Evolutionary conservation across 2,113 vertebrate genomes (phyloP).

Genomic region (Psammodynastes pulverulentus): DNA sequence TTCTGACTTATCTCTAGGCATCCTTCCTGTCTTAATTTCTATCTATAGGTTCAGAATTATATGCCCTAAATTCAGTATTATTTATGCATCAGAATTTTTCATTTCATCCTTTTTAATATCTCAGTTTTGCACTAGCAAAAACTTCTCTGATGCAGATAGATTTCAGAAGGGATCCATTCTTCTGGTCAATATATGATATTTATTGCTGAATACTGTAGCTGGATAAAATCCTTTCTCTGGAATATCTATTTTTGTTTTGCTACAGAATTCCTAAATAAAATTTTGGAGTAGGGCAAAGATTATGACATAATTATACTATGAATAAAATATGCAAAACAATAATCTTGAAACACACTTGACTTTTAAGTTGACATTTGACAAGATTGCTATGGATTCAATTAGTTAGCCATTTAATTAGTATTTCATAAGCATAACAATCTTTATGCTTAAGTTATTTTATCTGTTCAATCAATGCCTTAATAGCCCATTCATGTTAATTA

Average conservation of each 20-base stretch:
- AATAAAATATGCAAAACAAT: not conserved
- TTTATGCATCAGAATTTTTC: not conserved
- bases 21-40: not conserved
- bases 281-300: not conserved
- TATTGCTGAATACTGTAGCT: not conserved
- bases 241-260: not conserved
- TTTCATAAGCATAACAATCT: conserved; percentile 27
- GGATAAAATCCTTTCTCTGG: not conserved
- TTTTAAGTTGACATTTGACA: conserved; percentile 31
- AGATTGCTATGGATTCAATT: conserved; percentile 1
- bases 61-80: not conserved
- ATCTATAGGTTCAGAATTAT: not conserved
- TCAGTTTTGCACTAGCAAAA: not conserved
- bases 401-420: conserved; percentile 25
- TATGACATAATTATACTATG: not conserved
- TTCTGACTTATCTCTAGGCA: not conserved
- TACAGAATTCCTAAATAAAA: not conserved
- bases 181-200: not conserved
- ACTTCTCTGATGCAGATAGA: not conserved
- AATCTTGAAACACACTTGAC: conserved; percentile 10
- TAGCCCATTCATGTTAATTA: conserved; percentile 27
- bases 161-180: not conserved
- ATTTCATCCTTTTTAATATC: not conserved
- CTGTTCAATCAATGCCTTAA: conserved; percentile 29
- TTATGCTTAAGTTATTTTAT: conserved; percentile 14